Evolutionary conservation across 2,113 vertebrate genomes (phyloP), one percentile per base, ranked within the genome.

Genomic region (Camelus dromedarius): DNA sequence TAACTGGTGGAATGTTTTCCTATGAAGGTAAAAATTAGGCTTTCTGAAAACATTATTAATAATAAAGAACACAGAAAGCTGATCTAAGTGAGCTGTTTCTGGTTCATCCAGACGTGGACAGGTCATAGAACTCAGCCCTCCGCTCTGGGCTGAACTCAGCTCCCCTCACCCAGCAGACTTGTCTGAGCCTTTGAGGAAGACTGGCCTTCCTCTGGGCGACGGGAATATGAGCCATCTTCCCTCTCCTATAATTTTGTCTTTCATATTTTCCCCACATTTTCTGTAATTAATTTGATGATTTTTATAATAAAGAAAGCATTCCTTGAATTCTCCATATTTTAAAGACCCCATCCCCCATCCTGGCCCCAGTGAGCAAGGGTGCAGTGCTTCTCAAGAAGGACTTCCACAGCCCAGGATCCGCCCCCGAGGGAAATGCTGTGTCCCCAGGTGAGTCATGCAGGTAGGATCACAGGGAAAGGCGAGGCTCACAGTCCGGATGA

Each of bases 161-260:
- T 54, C 50, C 20, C 81, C 13, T 19, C 4, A 1, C 56, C 80
- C 58, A 7, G 3, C 66, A 52, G 80, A 16, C 2, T 8, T n/a
- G 12, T 24, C 22, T 32, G 38, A n/a, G 76, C 77, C 80, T 73
- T 46, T 18, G 80, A 54, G 75, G 58, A 62, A 83, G 66, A 26
- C 64, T 26, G 20, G 13, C 9, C 56, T 72, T 4, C 11, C 52
- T 66, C 60, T 6, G 6, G 62, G 5, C 62, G 87, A 80, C 0
- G 1, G 64, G 38, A 80, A 24, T 26, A 52, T 18, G 62, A 91
- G 15, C 70, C 90, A 79, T 72, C 69, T 88, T 77, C 60, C 72
- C 52, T 64, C 6, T 50, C 67, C 94, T 92, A 24, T 95, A 95
- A 96, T 90, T 96, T 91, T 42, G 30, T 85, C 94, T 92, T 92